Base-by-base conservation (phyloP, 2,797 vertebrate species). In the Erethizon dorsatum region DNA sequence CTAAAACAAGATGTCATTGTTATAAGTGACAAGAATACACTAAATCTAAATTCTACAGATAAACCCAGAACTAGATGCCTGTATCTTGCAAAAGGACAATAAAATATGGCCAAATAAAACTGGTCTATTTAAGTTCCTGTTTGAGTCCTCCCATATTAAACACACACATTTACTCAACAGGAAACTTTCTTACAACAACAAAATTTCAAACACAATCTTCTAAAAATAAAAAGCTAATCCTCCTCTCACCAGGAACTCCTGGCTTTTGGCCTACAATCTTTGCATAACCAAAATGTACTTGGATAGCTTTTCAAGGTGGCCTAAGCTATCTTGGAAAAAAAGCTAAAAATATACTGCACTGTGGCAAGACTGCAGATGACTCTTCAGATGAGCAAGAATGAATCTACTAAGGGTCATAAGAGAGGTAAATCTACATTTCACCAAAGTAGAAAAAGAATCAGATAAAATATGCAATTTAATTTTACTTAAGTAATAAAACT, bases 211-310 rank as follows among this genome's bases (percentile, higher is more conserved):
- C 22, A 88, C 37, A 83, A 63, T 88, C 50, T 41, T 85, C 37
- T 24, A 95, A 92, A 85, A 82, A 91, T 57, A 79, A 85, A 84
- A 94, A 63, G n/a, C 56, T 50, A 95, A 90, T 83, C 33, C 22
- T 84, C 54, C 47, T 94, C 95, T 95, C 80, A 96, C 80, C 50
- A 94, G 82, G 95, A 97, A 97, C 82, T 95, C 65, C 82, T 96
- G 91, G 93, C 91, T 97, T 97, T 95, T 93, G 73, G 96, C 91
- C 91, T 93, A 93, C 47, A 90, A 52, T 65, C 89, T 92, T 71
- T 97, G 89, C 87, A 95, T 91, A 96, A 96, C 52, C 94, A 97
- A 96, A 97, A 94, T 94, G 56, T 94, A 95, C 90, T 95, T 94
- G 88, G 91, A 87, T 71, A 95, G 83, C 41, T 73, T 92, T 96